Evolutionary conservation across 2,113 vertebrate species (phyloP), one percentile per base, ranked within the genome.

Genomic region (Trinectes maculatus): DNA sequence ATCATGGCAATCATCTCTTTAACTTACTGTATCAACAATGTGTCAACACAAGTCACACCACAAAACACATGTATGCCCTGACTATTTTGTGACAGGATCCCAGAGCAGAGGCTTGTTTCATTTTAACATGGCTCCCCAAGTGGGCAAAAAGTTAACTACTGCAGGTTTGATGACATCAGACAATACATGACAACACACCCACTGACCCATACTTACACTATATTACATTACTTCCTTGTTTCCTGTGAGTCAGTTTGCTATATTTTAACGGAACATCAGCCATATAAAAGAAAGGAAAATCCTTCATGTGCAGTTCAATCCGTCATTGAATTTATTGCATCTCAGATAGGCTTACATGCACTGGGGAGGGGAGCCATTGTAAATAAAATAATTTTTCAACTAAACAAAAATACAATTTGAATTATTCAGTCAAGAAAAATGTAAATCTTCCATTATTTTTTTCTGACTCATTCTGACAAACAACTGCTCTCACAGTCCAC

Each of bases 291-390:
- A 58, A 71, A 70, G 47, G 5, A 13, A 8, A 57, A 44, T 24
- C 16, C 25, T 53, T 62, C 81, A 84, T 16, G 25, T 36, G 60
- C 29, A 82, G 87, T 93, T 95, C 91, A 90, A 93, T 95, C 93
- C 90, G 88, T 97, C 92, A 93, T 95, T 93, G 93, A 94, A 77
- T 99, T 99, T 99, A 99, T 99, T 99, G 97, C 98, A 97, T 97
- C 93, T 96, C 94, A 96, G 92, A 95, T n/a, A 94, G 95, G 94
- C 93, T 86, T 94, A 97, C 98, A 99, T 99, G 97, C 97, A 98
- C 92, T 94, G 94, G 94, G 92, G 71, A 80, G 88, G 93, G 33
- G n/a, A n/a, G 93, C 91, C 89, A 78, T 83, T 78, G 90, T 92
- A 79, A 96, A 94, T 91, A 89, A 93, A 96, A 96, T 94, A 93